A percentile compares a stretch with the other conserved stretches of the same genome.
Conservation (phyloP, 2,797 vertebrate species). For the Dendrocincla tyrannina region DNA sequence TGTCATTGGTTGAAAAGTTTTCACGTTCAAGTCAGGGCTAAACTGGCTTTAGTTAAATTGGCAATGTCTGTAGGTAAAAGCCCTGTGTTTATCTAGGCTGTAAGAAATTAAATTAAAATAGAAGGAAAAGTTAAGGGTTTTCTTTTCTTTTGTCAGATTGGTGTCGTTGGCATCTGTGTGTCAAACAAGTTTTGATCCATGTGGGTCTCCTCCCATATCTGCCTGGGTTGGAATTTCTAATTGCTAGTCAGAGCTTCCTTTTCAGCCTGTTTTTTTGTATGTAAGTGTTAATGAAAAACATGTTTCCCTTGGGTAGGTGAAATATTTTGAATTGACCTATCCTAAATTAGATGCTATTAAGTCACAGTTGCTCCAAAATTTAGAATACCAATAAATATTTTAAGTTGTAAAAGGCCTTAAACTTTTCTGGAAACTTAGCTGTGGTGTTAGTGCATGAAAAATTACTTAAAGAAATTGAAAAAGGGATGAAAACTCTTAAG, state of each 20-base stretch:
- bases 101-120: conserved; percentile 46
- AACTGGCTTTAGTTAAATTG: conserved; percentile 5
- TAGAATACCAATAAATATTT: not conserved
- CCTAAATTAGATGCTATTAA: conserved; percentile 36
- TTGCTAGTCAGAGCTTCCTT: conserved; percentile 69
- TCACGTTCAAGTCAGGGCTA: not conserved
- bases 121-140: conserved; percentile 62
- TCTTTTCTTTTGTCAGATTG: conserved; percentile 70
- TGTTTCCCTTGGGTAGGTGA: conserved; percentile 59
- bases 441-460: conserved; percentile 48
- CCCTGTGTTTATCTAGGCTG: conserved; percentile 47
- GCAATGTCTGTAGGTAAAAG: not conserved
- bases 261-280: conserved; percentile 70
- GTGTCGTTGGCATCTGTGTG: conserved; percentile 70
- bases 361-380: conserved; percentile 11
- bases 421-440: conserved; percentile 17
- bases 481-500: not conserved
- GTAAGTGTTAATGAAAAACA: conserved; percentile 68
- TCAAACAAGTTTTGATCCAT: conserved; percentile 71
- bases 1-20: not conserved
- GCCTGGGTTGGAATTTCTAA: conserved; percentile 68
- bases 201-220: conserved; percentile 69
- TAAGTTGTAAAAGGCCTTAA: conserved; percentile 10
- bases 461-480: not conserved
- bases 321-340: conserved; percentile 49